phyloP scores from a whole-genome alignment of 2,797 vertebrate species.

The Microcaecilia unicolor region DNA sequence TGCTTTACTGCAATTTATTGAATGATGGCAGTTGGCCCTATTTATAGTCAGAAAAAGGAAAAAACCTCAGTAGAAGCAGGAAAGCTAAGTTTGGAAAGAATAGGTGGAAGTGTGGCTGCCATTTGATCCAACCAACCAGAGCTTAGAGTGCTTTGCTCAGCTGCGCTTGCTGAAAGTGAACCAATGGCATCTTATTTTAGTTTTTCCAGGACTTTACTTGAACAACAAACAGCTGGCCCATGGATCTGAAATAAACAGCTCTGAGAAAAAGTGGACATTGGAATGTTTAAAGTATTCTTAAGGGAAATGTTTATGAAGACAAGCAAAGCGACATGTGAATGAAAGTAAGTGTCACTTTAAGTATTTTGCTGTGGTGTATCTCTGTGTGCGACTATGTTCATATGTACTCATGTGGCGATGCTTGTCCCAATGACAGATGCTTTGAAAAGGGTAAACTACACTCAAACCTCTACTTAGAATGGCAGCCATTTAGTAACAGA shows the following conservation, averaged over 20 bases:
- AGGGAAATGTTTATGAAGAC: background rate
- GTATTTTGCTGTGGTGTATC: background rate
- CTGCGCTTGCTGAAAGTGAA: slow-evolving; percentile 23
- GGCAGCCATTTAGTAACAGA: too few relatives aligned
- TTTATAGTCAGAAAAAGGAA: slow-evolving; percentile 78
- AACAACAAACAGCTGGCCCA: background rate
- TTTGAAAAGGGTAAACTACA: too few relatives aligned
- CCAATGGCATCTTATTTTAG: slow-evolving; percentile 12
- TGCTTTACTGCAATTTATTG: slow-evolving; percentile 59
- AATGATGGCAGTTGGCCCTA: slow-evolving; percentile 58
- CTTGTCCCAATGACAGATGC: too few relatives aligned
- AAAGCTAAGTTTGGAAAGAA: slow-evolving; percentile 94
- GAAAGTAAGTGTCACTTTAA: slow-evolving; percentile 32
- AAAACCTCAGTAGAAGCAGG: slow-evolving; percentile 74
- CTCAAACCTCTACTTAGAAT: too few relatives aligned
- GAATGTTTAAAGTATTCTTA: background rate
- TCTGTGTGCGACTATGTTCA: too few relatives aligned
- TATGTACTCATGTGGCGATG: too few relatives aligned
- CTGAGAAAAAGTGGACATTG: background rate
- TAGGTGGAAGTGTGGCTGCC: slow-evolving; percentile 87
- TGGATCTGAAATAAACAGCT: background rate
- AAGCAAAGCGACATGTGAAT: background rate
- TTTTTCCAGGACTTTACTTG: slow-evolving; percentile 9
- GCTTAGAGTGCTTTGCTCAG: slow-evolving; percentile 41
- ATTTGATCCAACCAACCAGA: slow-evolving; percentile 75